A percentile compares a stretch with the other conserved stretches of the same genome.
These are phyloP conservation scores for Calyptommatus sinebrachiatus DNA, from an alignment of 2,113 vertebrate genomes.

Conservation along the genomic window DNA sequence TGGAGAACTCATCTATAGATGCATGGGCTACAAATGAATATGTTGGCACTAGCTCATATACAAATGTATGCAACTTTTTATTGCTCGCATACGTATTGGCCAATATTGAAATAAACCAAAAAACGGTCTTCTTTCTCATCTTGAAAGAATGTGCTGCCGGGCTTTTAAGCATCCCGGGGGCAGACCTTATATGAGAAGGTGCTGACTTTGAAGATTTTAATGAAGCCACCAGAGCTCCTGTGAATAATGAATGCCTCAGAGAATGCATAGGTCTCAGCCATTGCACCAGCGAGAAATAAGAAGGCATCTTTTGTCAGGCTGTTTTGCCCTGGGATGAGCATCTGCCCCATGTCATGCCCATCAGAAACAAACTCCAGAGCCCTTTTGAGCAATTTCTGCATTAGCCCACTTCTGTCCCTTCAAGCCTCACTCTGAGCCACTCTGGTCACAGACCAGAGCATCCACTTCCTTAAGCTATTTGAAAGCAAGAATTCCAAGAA, in stretches of 20 bases:
- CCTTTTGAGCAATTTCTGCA: slow-evolving; percentile 3
- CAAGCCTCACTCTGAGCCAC: not conserved
- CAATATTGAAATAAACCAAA: no score
- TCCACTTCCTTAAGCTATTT: no score
- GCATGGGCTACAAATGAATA: no score
- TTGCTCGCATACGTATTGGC: no score
- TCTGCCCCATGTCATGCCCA: not conserved
- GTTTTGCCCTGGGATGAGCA: no score
- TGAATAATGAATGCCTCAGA: not conserved
- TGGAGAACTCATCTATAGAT: no score
- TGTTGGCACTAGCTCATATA: no score
- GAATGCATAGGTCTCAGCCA: not conserved
- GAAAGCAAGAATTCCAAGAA: no score
- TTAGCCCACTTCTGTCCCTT: slow-evolving; percentile 2
- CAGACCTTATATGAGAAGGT: not conserved
- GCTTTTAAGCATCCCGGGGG: no score
- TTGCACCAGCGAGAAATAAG: not conserved
- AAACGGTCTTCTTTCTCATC: not conserved
- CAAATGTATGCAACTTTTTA: no score
- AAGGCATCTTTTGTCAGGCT: not conserved
- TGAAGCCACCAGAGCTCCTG: no score
- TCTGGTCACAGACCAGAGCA: not conserved
- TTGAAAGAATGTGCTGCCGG: not conserved
- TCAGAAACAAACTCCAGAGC: not conserved
- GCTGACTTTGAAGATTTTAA: not conserved